Evolutionary conservation across 1,140 invertebrate genomes (phyloP), one percentile per base, ranked within the genome.

Genomic region (Heliconius himera): DNA sequence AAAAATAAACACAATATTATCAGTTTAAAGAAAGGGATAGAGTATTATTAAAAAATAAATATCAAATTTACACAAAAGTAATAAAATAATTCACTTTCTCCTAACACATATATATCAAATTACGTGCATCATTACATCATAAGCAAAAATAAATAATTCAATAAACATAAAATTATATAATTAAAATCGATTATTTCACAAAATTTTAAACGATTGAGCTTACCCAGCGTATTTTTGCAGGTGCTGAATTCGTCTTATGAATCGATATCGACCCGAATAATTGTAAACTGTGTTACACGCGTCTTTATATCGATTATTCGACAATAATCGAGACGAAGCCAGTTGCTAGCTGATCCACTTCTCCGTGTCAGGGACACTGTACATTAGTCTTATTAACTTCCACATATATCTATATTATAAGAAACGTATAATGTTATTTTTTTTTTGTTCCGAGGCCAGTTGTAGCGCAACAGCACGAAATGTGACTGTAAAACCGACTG

Each of bases 271-370:
- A 76, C 46, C 41, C 60, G 60, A 66, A 66, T 76, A 70, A 76
- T 70, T 49, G 46, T 16, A 70, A 70, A 49, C 73, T 41, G 26
- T 79, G 78, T 75, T 79, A 79, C 78, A 79, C 73, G 78, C 78
- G 78, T 49, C 18, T 22, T 38, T 8, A 73, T 54, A 26, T 33
- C 73, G 78, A 74, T 79, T 74, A 71, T 5, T 74, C 73, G 33
- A 5, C 72, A 49, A 36, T 72, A 74, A 74, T 56, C 8, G 66
- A 74, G 73, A 79, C 60, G 20, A 66, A 33, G 54, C 74, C 60
- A 76, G 78, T 79, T 79, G 73, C 78, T 75, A 79, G 9, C 11
- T 54, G 74, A 70, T 70, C 74, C 29, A 70, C 41, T 76, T 70
- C 60, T 66, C 18, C n/a, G 41, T 70, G 60, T 75, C 60, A 75